Base-by-base conservation (phyloP, 2,888 invertebrate species). In the Dolichomitus sp. region DNA sequence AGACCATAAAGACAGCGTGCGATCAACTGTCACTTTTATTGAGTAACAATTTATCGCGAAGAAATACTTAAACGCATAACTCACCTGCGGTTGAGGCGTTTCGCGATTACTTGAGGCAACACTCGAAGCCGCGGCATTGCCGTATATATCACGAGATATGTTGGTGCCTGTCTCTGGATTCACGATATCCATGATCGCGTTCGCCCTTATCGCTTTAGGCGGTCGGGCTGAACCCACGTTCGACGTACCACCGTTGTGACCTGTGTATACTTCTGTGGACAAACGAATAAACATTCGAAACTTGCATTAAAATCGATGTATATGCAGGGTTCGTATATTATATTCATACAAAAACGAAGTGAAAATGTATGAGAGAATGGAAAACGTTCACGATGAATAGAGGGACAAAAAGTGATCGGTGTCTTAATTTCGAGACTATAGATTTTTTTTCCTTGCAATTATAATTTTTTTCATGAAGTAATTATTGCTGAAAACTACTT, bases 111-210 rank as follows among this genome's bases (percentile, higher is more conserved):
- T 95, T 66, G 94, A 92, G 84, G 95, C 95, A 81, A 94, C 94
- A 89, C 93, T 94, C 85, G 93, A 88, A 88, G 93, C 92, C 88
- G 94, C 93, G 91, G 91, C 94, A 89, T 94, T 94, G 93, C 94
- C 86, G 89, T 93, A 94, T 85, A 94, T 91, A 85, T 95, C 94
- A 45, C 94, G 93, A 70, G 95, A 94, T 78, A 95, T 94, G 84
- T 95, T 95, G 94, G 95, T 94, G 83, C 94, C 94, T 50, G 95
- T 95, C 68, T 90, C 85, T 1, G 95, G 95, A 91, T 95, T 90
- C 17, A 95, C 94, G 17, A 95, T 95, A 80, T 93, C 92, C 48
- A 85, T 74, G 63, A 95, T 90, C 50, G 94, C 94, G 85, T 93
- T 88, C 84, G 86, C 81, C 79, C 91, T 89, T 78, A 92, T 91